A percentile compares a stretch with the other conserved stretches of the same genome.
Conservation (phyloP, 2,113 vertebrate genomes). For the Acrocephalus kingi region DNA sequence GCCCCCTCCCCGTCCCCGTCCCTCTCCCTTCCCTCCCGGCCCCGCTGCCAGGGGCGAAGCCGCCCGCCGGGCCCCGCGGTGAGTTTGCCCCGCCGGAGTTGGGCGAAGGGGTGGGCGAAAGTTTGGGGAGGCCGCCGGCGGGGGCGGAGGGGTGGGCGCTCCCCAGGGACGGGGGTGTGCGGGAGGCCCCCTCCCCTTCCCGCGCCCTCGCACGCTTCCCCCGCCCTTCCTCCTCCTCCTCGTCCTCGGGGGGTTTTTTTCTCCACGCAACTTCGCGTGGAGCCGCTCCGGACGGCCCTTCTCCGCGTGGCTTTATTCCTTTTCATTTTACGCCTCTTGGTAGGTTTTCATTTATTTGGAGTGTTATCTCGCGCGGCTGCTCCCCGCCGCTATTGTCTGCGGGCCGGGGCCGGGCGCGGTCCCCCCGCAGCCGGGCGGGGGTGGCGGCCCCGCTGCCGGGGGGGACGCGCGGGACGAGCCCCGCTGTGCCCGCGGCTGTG, state of each 20-base stretch:
- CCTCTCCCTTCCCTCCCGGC: slow-evolving; percentile 10
- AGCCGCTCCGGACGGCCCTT: not conserved
- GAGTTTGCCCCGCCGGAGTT: slow-evolving; percentile 53
- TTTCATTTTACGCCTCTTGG: not conserved
- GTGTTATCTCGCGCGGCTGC: not conserved
- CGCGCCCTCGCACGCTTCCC: not conserved
- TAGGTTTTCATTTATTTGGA: not conserved
- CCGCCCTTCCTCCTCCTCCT: not conserved
- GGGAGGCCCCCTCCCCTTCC: not conserved
- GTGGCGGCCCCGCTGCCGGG: not conserved
- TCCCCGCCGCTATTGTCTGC: slow-evolving; percentile 32
- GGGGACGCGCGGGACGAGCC: not conserved
- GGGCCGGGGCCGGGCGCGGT: slow-evolving; percentile 12
- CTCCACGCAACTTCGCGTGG: not conserved
- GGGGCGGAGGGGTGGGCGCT: not conserved
- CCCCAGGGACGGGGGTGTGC: not conserved
- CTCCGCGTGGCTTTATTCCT: not conserved
- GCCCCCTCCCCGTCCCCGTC: not conserved
- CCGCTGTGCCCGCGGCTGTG: not conserved
- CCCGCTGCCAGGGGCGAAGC: slow-evolving; percentile 23
- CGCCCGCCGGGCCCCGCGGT: slow-evolving; percentile 24
- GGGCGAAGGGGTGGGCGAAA: slow-evolving; percentile 21
- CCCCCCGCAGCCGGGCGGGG: not conserved
- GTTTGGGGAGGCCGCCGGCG: not conserved
- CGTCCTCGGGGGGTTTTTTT: not conserved